Evolutionary conservation across 1,140 invertebrate species (phyloP), one percentile per base, ranked within the genome.

Genomic region (Orchestia grillus): DNA sequence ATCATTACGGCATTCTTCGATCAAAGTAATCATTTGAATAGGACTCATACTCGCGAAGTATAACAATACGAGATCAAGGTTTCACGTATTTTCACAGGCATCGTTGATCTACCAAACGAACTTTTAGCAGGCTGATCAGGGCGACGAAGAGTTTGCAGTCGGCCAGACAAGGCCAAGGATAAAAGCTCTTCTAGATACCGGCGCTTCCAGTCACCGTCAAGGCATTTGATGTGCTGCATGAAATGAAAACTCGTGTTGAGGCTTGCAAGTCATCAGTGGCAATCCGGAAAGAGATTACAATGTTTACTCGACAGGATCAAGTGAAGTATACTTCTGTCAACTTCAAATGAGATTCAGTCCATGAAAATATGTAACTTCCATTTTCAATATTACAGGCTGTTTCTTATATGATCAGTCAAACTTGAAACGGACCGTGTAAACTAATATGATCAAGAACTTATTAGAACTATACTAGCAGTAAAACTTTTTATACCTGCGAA

Each of bases 141-240:
- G 28, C n/a, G 44, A 45, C 11, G 44, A 94, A 44, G 4, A 36
- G 43, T 11, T 44, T 47, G 43, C 15, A 44, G 36, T 45, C 92
- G 43, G 44, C 44, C 44, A n/a, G 92, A 15, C 44, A 94, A 40
- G 0, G 44, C 92, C 40, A 40, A 40, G 43, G 92, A 44, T 44
- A 94, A 36, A 47, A 94, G 92, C 40, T 94, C 92, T 45, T 94
- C 92, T 44, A 94, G 36, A 45, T 94, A 94, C 40, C 92, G 44
- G 3, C 44, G 92, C 44, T 94, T 94, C 92, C 92, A 94, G 36
- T 44, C 44, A 3, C 92, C 92, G 16, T 94, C 92, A 6, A 6
- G 4, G 92, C 44, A 44, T 47, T 94, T 94, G 43, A 94, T 47
- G 44, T 94, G 92, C 92, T 94, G 44, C 0, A 19, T 53, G 47